Evolutionary conservation across 2,888 invertebrate genomes (phyloP), one percentile per base, ranked within the genome.

Genomic region (Polietes domitor): DNA sequence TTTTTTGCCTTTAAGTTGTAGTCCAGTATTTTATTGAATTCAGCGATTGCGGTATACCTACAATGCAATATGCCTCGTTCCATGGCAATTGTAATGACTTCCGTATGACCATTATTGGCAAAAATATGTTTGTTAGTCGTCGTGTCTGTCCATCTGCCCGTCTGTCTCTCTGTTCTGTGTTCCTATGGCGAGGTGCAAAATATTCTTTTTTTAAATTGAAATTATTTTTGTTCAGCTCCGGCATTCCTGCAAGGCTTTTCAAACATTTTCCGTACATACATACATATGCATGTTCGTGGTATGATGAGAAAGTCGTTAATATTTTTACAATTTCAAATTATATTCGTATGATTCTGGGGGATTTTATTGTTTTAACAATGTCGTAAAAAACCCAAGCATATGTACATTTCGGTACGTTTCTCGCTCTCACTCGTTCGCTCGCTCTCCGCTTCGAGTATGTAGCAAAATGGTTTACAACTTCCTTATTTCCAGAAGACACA

Each of bases 41-140:
- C 41, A 71, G 21, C 77, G 71, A 65, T 71, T 19, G 61, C 12
- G 15, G 26, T n/a, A 28, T 28, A 28, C 15, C 26, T 61, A 28
- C 37, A 15, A 12, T 58, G 43, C 7, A 9, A n/a, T 68, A 41
- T 41, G 9, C 43, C 68, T 43, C 43, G 68, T 68, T 68, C 68
- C 12, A 24, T 24, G n/a, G 17, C 68, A 43, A 43, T 26, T 61
- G 58, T 76, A 53, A 80, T 72, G 72, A 80, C 83, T 78, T 80
- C 77, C 77, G 75, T 78, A 78, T 72, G 47, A 80, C 65, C 58
- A 72, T 80, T 80, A 72, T 75, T 17, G 74, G 71, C 19, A 55
- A 55, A 65, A 77, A 73, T 50, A 28, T 71, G 37, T 61, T 74
- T 50, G 41, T 43, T 41, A 3, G 7, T 10, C 32, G 32, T n/a